phyloP scores from a whole-genome alignment of 2,888 invertebrate species.

The Brachypterus glaber region DNA sequence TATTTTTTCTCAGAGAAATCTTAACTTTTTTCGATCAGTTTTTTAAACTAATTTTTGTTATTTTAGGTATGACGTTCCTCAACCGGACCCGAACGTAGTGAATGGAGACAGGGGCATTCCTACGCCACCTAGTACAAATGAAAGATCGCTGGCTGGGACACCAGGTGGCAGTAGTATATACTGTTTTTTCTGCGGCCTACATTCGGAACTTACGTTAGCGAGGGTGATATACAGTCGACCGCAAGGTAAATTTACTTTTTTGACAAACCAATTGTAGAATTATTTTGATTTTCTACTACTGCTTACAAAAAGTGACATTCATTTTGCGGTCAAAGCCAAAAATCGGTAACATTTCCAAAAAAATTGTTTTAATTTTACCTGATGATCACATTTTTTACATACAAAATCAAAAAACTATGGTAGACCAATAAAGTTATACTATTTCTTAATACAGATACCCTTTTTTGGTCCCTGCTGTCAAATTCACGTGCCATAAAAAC shows the following conservation, averaged over 20 bases:
- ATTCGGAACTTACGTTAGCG: constrained; percentile 78
- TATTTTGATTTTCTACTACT: constrained; percentile 8
- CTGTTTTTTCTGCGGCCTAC: constrained; percentile 81
- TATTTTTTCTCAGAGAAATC: too few species aligned
- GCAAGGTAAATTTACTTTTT: constrained; percentile 36
- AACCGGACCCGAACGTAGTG: constrained; percentile 36
- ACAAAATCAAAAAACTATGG: too few species aligned
- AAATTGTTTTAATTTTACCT: too few species aligned
- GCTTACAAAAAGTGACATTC: too few species aligned
- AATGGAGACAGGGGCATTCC: constrained; percentile 65
- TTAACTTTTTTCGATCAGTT: constrained; percentile 1
- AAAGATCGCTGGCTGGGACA: constrained; percentile 51
- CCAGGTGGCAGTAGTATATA: constrained; percentile 72
- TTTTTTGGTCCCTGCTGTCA: too few species aligned
- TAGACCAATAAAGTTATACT: too few species aligned
- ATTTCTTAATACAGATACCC: too few species aligned
- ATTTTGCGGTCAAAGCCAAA: too few species aligned
- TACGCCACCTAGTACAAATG: constrained; percentile 68
- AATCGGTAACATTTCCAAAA: too few species aligned
- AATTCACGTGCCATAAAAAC: too few species aligned
- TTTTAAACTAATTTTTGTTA: constrained; percentile 13
- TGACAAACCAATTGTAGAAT: background rate
- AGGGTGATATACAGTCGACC: constrained; percentile 61
- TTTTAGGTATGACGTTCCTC: constrained; percentile 70
- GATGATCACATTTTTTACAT: too few species aligned